A percentile compares a stretch with the other conserved stretches of the same genome.
These are phyloP conservation scores for Callionymus lyra DNA, from an alignment of 2,113 vertebrate genomes.

Conservation along the genomic window DNA sequence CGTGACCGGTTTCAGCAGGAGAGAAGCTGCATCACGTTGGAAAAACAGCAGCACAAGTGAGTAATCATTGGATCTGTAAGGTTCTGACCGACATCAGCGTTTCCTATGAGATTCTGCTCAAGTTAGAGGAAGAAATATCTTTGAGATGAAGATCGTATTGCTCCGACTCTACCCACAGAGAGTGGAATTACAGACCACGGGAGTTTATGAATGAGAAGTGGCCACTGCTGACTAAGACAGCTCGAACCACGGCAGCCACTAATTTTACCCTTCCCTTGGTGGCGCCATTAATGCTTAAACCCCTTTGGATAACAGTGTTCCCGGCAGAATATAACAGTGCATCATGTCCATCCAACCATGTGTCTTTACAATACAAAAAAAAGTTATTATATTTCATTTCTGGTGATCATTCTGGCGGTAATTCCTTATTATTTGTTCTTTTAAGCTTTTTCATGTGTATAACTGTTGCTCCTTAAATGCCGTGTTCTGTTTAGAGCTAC, in stretches of 20 bases:
- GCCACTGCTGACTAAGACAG: conserved; percentile 69
- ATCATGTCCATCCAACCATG: too few species aligned
- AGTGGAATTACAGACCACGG: conserved; percentile 55
- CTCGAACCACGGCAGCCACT: conserved; percentile 56
- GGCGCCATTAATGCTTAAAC: conserved; percentile 44
- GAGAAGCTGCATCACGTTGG: too few species aligned
- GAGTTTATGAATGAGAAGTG: conserved; percentile 64
- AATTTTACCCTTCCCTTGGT: conserved; percentile 39
- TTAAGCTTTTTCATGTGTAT: too few species aligned
- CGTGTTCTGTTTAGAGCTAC: too few species aligned
- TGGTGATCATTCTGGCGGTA: too few species aligned
- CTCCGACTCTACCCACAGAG: conserved; percentile 35
- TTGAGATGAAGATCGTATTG: conserved; percentile 63
- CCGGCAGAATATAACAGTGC: too few species aligned
- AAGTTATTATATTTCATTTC: too few species aligned
- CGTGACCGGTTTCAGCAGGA: conserved; percentile 1
- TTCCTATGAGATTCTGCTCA: conserved; percentile 4
- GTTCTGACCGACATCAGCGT: background rate
- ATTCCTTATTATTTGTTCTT: too few species aligned
- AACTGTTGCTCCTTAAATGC: too few species aligned
- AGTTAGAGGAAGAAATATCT: conserved; percentile 40
- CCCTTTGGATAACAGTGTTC: conserved; percentile 5
- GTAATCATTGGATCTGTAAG: too few species aligned
- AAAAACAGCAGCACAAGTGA: too few species aligned
- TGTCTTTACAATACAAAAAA: too few species aligned